Base-by-base conservation (phyloP, 2,797 vertebrate genomes). In the Telmatherina bonti region DNA sequence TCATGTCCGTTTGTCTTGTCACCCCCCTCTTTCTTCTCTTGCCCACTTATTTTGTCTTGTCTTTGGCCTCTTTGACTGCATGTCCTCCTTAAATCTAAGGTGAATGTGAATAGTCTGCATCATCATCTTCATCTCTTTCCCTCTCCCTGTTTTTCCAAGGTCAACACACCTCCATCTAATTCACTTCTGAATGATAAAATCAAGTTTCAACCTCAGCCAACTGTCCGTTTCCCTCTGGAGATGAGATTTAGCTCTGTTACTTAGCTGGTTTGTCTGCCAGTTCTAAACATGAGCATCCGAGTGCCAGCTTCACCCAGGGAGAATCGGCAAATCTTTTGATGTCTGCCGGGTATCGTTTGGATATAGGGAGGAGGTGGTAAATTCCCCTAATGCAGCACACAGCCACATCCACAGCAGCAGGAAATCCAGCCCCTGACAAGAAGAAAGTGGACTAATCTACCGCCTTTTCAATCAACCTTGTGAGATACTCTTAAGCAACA, bases 221-320 rank as follows among this genome's bases (percentile, higher is more conserved):
- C 81, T 85, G 90, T 91, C 86, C 66, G 1, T 84, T 81, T 75
- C 83, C 78, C 78, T 52, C 24, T 47, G 65, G 78, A 83, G 81
- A 76, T 68, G 69, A 85, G 84, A 90, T 92, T 89, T 92, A 92
- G 91, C 89, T 89, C 87, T 90, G 88, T 92, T 91, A 91, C 87
- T 86, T 74, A 62, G 20, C 70, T 57, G 29, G 62, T 59, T 59
- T 30, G 72, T 85, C 76, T 88, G 89, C 85, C 88, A 86, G 75
- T 76, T 74, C 85, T 86, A 88, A 91, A 91, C 87, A 91, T 60
- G 72, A 82, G 78, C 71, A 83, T 90, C 73, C 63, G 72, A 68
- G 82, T 82, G 79, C 76, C 78, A 74, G 70, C 64, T 85, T 84
- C 80, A 75, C 82, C 70, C 74, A 55, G 75, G 79, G 73, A 88